phyloP scores from a whole-genome alignment of 2,797 vertebrate species.

The Manis javanica region DNA sequence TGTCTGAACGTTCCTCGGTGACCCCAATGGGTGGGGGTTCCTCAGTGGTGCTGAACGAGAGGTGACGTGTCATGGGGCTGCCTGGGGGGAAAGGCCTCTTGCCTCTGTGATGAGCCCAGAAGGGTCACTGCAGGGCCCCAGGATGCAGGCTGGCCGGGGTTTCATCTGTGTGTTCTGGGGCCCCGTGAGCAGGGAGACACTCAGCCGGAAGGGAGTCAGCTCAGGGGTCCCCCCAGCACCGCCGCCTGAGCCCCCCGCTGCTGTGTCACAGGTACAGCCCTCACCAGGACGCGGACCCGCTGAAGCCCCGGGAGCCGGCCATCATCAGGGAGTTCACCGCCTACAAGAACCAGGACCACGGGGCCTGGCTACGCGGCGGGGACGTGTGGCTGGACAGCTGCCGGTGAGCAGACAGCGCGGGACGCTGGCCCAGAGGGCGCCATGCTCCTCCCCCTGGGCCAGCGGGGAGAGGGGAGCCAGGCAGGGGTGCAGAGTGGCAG shows the following conservation, averaged over 20 bases:
- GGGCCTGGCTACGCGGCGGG: conserved; percentile 97
- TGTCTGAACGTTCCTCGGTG: not conserved
- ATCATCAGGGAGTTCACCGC: conserved; percentile 94
- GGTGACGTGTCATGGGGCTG: accelerated
- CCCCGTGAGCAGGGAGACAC: not conserved
- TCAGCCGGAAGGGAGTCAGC: not conserved
- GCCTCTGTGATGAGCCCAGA: not conserved
- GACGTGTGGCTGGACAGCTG: conserved; percentile 98
- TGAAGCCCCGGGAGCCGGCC: conserved; percentile 97
- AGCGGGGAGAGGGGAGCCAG: not conserved
- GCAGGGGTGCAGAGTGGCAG: not conserved
- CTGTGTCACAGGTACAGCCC: conserved; percentile 92
- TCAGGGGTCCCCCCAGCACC: accelerated
- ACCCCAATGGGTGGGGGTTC: not conserved
- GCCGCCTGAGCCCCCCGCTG: not conserved
- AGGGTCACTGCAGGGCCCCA: not conserved
- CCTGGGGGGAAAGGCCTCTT: not conserved
- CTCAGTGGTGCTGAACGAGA: not conserved
- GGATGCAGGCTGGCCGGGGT: accelerated
- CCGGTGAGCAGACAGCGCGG: conserved; percentile 89
- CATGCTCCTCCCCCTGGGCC: too few relatives aligned
- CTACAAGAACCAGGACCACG: conserved; percentile 98
- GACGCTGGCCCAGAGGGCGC: accelerated
- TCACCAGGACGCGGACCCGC: conserved; percentile 95
- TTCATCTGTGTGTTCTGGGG: not conserved